These are phyloP conservation scores for Drosophila borborema DNA, from an alignment of 2,888 invertebrate species.

Conservation along the genomic window DNA sequence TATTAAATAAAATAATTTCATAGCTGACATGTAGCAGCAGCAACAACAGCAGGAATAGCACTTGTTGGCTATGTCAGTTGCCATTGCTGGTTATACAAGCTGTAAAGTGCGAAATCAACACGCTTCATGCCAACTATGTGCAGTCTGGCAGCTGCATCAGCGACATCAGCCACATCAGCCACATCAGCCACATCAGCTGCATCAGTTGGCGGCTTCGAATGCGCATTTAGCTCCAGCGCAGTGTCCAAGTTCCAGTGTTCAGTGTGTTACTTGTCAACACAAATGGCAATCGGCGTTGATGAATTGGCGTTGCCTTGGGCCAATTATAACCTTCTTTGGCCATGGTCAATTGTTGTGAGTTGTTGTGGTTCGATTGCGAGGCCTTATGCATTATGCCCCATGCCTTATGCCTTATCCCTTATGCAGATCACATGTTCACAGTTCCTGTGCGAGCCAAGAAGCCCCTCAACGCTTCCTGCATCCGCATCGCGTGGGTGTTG, in stretches of 20 bases:
- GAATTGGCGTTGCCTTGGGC: constrained; percentile 81
- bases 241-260: constrained; percentile 55
- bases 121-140: constrained; percentile 78
- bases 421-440: constrained; percentile 51
- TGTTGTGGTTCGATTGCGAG: constrained; percentile 48
- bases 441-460: constrained; percentile 63
- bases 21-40: constrained; percentile 50
- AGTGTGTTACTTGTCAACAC: constrained; percentile 78
- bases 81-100: constrained; percentile 75
- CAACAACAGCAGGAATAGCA: constrained; percentile 6
- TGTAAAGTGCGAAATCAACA: constrained; percentile 82
- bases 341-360: constrained; percentile 45
- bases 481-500: constrained; percentile 67
- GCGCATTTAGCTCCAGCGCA: constrained; percentile 49
- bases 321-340: constrained; percentile 81
- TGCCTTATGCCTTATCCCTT: constrained; percentile 59
- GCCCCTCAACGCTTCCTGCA: constrained; percentile 68
- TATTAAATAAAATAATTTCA: constrained; percentile 82
- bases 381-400: constrained; percentile 72
- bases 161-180: constrained; percentile 27
- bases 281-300: constrained; percentile 81
- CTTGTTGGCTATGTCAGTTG: constrained; percentile 44
- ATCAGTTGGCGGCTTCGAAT: constrained; percentile 22
- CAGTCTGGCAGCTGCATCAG: constrained; percentile 40
- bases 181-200: constrained; percentile 47